phyloP scores from a whole-genome alignment of 2,888 invertebrate species.

The Melieria picta region DNA sequence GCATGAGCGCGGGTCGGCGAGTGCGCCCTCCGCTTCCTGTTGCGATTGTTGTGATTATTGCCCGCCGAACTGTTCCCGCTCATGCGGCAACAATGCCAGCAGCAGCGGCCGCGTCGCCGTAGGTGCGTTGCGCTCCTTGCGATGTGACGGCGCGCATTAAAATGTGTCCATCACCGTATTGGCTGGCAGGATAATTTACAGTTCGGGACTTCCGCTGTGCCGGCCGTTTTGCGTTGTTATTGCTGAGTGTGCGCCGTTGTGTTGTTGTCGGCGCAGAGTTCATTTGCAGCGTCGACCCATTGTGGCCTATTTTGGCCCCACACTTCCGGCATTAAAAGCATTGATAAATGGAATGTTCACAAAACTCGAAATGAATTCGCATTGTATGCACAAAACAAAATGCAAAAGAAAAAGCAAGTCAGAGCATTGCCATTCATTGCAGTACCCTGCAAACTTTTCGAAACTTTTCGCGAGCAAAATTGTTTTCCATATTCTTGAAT shows the following conservation, averaged over 20 bases:
- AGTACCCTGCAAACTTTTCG: background rate
- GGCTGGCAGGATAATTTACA: slow-evolving; percentile 24
- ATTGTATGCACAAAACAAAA: too few species aligned
- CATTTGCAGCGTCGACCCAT: background rate
- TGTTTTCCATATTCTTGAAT: background rate
- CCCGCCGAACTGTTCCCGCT: slow-evolving; percentile 4
- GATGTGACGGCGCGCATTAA: background rate
- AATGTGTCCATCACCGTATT: slow-evolving; percentile 10
- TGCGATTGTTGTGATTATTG: slow-evolving; percentile 3
- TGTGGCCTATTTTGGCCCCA: background rate
- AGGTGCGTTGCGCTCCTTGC: background rate
- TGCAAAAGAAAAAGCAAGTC: too few species aligned
- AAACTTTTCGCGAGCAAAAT: background rate
- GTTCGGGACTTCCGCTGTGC: slow-evolving; percentile 10
- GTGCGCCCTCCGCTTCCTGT: background rate
- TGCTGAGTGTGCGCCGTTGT: slow-evolving; percentile 14
- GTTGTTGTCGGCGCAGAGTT: background rate
- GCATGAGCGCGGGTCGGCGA: too few species aligned
- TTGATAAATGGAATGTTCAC: slow-evolving; percentile 7
- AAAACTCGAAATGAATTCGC: slow-evolving; percentile 11
- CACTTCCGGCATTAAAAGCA: slow-evolving; percentile 17
- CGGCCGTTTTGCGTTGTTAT: slow-evolving; percentile 6
- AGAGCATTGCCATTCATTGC: too few species aligned
- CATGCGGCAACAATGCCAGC: too few species aligned
- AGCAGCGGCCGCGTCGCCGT: background rate